These are phyloP conservation scores for Neosalanx taihuensis DNA, from an alignment of 2,797 vertebrate species.

Conservation along the genomic window DNA sequence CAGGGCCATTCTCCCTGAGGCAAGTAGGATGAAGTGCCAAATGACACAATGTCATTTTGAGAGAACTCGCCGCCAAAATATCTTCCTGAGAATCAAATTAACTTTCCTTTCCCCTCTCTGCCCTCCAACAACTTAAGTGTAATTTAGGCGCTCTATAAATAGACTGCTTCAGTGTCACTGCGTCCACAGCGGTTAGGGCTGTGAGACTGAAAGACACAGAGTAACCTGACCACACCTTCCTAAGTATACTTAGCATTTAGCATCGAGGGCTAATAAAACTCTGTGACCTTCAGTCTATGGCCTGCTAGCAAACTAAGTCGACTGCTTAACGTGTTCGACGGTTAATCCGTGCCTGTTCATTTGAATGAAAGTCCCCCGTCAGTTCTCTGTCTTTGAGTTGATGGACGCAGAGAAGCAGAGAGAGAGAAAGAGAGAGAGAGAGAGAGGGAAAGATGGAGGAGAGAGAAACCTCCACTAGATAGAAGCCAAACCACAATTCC, in stretches of 20 bases:
- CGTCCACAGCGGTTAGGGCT: conserved; percentile 13
- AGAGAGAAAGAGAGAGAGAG: conserved; percentile 20
- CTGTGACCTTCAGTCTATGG: background rate
- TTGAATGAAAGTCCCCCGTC: too few relatives aligned
- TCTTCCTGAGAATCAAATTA: conserved; percentile 73
- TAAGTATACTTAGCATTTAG: background rate
- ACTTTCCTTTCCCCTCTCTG: conserved; percentile 60
- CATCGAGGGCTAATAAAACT: background rate
- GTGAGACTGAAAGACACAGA: background rate
- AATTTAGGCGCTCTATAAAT: conserved; percentile 63
- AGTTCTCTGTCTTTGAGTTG: background rate
- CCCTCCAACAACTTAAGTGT: conserved; percentile 58
- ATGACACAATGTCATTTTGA: too few relatives aligned
- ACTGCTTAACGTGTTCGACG: too few relatives aligned
- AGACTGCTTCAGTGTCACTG: conserved; percentile 25
- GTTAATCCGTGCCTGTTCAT: too few relatives aligned
- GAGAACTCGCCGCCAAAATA: conserved; percentile 64
- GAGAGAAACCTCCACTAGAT: conserved; percentile 29
- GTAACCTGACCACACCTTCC: too few relatives aligned
- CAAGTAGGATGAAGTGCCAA: too few relatives aligned
- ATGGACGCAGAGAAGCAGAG: background rate
- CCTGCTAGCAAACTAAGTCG: background rate
- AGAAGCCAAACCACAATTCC: conserved; percentile 63
- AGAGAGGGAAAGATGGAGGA: conserved; percentile 16
- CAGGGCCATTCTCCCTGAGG: too few relatives aligned